A percentile compares a stretch with the other conserved stretches of the same genome.
phyloP scores from a whole-genome alignment of 2,888 invertebrate species.

The Lepidonotus clava region DNA sequence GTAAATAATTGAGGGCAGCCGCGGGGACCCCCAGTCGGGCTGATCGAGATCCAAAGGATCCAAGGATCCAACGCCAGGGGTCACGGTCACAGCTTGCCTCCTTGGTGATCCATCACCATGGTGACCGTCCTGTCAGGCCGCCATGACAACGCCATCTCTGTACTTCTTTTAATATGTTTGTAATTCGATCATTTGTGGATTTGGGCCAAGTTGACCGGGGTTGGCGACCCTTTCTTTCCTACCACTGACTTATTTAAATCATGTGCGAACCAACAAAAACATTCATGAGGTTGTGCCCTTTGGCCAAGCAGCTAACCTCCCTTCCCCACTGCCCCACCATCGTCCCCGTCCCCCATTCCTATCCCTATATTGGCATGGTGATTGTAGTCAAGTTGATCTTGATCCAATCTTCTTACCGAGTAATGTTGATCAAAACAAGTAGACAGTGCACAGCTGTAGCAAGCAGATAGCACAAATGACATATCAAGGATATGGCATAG shows the following conservation, averaged over 20 bases:
- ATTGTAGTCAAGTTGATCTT: background rate
- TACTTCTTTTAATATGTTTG: slow-evolving; percentile 37
- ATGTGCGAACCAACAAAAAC: too few species aligned
- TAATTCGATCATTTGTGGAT: slow-evolving; percentile 41
- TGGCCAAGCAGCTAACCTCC: too few species aligned
- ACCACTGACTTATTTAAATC: too few species aligned
- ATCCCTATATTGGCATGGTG: background rate
- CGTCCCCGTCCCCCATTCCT: too few species aligned
- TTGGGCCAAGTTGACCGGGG: too few species aligned
- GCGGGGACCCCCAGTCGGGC: background rate
- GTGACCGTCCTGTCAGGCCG: background rate
- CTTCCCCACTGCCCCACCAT: too few species aligned
- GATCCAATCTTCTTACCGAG: background rate
- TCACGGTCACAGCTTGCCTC: slow-evolving; percentile 16
- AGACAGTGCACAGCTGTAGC: too few species aligned
- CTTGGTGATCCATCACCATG: slow-evolving; percentile 23
- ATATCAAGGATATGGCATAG: too few species aligned
- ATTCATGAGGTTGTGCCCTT: too few species aligned
- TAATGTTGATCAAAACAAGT: background rate
- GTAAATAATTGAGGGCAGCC: slow-evolving; percentile 44
- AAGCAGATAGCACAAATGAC: too few species aligned
- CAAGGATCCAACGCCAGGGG: background rate
- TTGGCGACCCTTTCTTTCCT: too few species aligned
- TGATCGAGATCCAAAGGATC: background rate
- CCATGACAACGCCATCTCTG: slow-evolving; percentile 16